Percentiles rank a stretch among this genome's conserved stretches.
phyloP scores from a whole-genome alignment of 2,888 invertebrate genomes.

The Platycheirus rosarum region DNA sequence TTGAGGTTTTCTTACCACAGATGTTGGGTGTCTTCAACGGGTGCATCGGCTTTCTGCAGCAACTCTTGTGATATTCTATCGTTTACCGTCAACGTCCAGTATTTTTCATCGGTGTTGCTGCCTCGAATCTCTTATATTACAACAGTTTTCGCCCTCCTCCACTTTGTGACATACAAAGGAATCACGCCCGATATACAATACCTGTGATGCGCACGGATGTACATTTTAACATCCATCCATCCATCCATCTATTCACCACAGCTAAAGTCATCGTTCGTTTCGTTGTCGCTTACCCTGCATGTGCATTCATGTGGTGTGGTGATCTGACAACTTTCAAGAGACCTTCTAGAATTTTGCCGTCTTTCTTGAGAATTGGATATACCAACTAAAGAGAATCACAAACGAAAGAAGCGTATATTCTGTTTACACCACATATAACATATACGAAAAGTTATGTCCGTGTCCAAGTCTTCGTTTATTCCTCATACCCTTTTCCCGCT shows the following conservation, averaged over 20 bases:
- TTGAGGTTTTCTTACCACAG: conserved; percentile 25
- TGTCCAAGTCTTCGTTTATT: conserved; percentile 16
- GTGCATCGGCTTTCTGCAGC: background rate
- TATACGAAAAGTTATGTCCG: conserved; percentile 11
- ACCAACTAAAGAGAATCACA: conserved; percentile 17
- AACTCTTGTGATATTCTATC: conserved; percentile 60
- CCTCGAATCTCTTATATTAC: conserved; percentile 65
- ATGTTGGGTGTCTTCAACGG: conserved; percentile 33
- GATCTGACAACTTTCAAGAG: conserved; percentile 44
- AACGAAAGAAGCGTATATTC: background rate
- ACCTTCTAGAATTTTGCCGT: conserved; percentile 45
- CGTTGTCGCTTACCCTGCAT: conserved; percentile 39
- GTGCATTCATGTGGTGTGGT: conserved; percentile 47
- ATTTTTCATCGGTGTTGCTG: conserved; percentile 24
- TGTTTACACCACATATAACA: conserved; percentile 1
- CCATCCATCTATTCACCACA: conserved; percentile 20
- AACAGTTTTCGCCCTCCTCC: conserved; percentile 43
- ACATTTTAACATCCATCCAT: conserved; percentile 42
- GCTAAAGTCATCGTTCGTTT: conserved; percentile 42
- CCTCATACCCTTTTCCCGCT: background rate
- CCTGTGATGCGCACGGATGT: conserved; percentile 48
- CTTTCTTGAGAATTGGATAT: conserved; percentile 47
- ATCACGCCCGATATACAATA: conserved; percentile 34
- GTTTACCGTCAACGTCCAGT: conserved; percentile 63
- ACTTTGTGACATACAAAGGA: conserved; percentile 23